These are phyloP conservation scores for Pseudococcus jackbeardsleyi DNA, from an alignment of 2,888 invertebrate genomes.

Conservation along the genomic window DNA sequence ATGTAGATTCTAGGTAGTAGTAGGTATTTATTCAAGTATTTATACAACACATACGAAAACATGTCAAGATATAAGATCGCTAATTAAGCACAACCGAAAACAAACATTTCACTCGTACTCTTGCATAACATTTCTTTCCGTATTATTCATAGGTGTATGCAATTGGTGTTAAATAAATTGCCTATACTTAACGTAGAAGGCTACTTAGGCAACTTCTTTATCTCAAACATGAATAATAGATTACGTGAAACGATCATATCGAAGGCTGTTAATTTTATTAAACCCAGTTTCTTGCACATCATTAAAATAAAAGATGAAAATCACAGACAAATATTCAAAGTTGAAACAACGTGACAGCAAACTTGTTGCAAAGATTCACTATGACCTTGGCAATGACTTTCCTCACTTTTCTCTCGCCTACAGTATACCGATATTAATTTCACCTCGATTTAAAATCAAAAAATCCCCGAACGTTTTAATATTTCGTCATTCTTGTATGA, in stretches of 20 bases:
- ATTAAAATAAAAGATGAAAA: not conserved
- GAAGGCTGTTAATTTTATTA: not conserved
- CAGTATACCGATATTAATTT: not conserved
- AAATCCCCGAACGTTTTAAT: not conserved
- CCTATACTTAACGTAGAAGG: not conserved
- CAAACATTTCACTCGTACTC: not conserved
- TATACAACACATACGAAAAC: not conserved
- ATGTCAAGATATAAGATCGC: not conserved
- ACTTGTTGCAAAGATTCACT: not conserved
- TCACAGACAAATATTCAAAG: not conserved
- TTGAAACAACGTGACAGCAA: not conserved
- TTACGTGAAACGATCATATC: not conserved
- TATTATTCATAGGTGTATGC: not conserved
- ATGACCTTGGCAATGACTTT: not conserved
- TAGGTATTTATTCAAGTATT: no score
- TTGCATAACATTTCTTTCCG: not conserved
- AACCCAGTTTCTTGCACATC: not conserved
- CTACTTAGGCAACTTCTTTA: constrained; percentile 14
- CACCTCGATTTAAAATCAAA: not conserved
- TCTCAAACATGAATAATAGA: not conserved
- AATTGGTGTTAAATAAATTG: not conserved
- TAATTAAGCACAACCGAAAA: not conserved
- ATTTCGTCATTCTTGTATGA: not conserved
- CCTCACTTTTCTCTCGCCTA: not conserved
- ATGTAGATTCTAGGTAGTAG: no score